Percentiles rank a stretch among this genome's conserved stretches.
phyloP scores from a whole-genome alignment of 2,888 invertebrate species.

The Lysandra coridon region DNA sequence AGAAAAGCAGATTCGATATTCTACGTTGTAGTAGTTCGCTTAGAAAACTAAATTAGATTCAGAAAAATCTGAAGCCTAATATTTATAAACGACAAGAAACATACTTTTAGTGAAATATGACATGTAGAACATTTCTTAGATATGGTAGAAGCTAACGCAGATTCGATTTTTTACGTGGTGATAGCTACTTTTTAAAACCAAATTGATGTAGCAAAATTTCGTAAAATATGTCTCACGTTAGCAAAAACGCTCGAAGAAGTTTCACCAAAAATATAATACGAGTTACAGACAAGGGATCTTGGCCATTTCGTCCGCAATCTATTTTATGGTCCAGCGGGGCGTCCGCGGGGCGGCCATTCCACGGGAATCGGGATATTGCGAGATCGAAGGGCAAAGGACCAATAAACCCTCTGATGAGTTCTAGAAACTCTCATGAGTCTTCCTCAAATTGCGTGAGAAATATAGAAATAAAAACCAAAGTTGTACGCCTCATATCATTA shows the following conservation, averaged over 20 bases:
- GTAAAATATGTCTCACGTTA: background rate
- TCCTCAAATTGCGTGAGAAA: background rate
- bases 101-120: no score
- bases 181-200: no score
- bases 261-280: background rate
- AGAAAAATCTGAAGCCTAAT: no score
- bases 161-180: no score
- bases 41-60: background rate
- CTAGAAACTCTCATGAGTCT: background rate
- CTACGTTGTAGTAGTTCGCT: background rate
- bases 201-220: background rate
- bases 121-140: background rate
- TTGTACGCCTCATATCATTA: background rate
- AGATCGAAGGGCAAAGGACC: constrained; percentile 16
- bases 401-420: constrained; percentile 4
- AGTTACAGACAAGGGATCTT: constrained; percentile 1
- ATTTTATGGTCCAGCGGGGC: constrained; percentile 10
- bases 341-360: constrained; percentile 9
- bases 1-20: background rate
- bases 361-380: background rate
- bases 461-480: background rate
- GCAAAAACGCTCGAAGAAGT: background rate
- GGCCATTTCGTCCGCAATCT: constrained; percentile 1
- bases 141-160: background rate
- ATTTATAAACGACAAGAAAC: no score